Conservation (phyloP, 2,888 invertebrate genomes). For the Oegoconia quadripuncta region DNA sequence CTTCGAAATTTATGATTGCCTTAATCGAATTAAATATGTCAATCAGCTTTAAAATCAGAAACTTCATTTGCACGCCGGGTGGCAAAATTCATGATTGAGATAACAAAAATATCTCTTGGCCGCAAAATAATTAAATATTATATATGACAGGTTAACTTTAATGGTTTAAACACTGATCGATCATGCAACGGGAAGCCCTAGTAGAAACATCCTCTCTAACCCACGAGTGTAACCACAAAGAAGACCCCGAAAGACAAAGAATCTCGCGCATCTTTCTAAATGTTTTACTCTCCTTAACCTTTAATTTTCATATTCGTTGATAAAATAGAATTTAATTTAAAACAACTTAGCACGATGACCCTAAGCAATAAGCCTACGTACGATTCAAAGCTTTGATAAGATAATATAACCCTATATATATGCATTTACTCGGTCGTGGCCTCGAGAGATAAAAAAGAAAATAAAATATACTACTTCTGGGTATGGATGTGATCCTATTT, state of each 20-base stretch:
- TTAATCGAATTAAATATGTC: slow-evolving; percentile 7
- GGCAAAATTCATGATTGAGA: slow-evolving; percentile 13
- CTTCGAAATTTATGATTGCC: slow-evolving; percentile 11
- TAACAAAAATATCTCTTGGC: slow-evolving; percentile 1
- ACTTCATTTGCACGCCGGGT: slow-evolving; percentile 16
- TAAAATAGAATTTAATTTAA: slow-evolving; percentile 44
- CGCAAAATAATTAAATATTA: not conserved
- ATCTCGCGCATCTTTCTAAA: slow-evolving; percentile 54
- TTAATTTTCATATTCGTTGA: slow-evolving; percentile 43
- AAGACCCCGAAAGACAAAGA: slow-evolving; percentile 56
- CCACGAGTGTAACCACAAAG: slow-evolving; percentile 52
- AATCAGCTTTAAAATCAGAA: slow-evolving; percentile 12
- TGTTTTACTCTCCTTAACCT: slow-evolving; percentile 45
- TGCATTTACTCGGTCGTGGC: slow-evolving; percentile 58
- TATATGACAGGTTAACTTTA: no score
- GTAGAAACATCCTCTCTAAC: slow-evolving; percentile 19
- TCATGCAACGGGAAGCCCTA: no score
- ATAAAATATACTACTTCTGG: slow-evolving; percentile 41
- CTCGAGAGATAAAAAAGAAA: slow-evolving; percentile 45
- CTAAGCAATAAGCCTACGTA: slow-evolving; percentile 40
- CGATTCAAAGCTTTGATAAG: slow-evolving; percentile 64
- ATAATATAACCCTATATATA: slow-evolving; percentile 72
- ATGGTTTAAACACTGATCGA: no score
- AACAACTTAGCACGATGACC: slow-evolving; percentile 21
- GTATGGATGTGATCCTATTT: slow-evolving; percentile 39